These are phyloP conservation scores for Oryctes rhinoceros DNA, from an alignment of 1,140 invertebrate genomes.

Conservation along the genomic window DNA sequence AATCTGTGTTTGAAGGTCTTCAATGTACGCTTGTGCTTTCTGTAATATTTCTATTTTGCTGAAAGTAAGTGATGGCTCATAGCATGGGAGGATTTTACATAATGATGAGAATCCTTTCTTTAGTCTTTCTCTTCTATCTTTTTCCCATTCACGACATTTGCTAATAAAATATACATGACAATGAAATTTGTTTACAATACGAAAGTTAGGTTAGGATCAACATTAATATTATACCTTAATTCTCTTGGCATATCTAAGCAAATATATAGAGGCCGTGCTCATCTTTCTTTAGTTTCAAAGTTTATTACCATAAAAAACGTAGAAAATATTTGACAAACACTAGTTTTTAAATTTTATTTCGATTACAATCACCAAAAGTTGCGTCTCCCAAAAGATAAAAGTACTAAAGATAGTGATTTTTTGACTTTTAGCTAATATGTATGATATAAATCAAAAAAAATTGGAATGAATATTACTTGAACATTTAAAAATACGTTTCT, in stretches of 20 bases:
- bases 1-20: slow-evolving; percentile 62
- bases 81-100: slow-evolving; percentile 62
- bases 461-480: too few relatives aligned
- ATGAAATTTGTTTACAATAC: neutral
- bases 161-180: slow-evolving; percentile 25
- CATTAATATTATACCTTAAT: slow-evolving; percentile 21
- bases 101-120: slow-evolving; percentile 63
- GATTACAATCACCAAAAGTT: neutral
- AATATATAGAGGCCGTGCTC: neutral
- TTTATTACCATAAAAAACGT: neutral
- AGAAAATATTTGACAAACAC: slow-evolving; percentile 30
- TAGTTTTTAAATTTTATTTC: slow-evolving; percentile 30
- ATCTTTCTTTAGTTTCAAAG: slow-evolving; percentile 25
- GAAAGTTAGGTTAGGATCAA: slow-evolving; percentile 27
- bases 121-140: slow-evolving; percentile 63
- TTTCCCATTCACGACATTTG: slow-evolving; percentile 62
- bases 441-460: too few relatives aligned
- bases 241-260: slow-evolving; percentile 38
- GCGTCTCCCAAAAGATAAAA: neutral
- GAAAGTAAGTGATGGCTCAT: slow-evolving; percentile 60
- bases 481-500: too few relatives aligned
- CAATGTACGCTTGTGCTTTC: slow-evolving; percentile 61
- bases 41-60: slow-evolving; percentile 64
- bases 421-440: too few relatives aligned
- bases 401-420: neutral